These are phyloP conservation scores for Dusona sp. DNA, from an alignment of 2,888 invertebrate genomes.

Conservation along the genomic window DNA sequence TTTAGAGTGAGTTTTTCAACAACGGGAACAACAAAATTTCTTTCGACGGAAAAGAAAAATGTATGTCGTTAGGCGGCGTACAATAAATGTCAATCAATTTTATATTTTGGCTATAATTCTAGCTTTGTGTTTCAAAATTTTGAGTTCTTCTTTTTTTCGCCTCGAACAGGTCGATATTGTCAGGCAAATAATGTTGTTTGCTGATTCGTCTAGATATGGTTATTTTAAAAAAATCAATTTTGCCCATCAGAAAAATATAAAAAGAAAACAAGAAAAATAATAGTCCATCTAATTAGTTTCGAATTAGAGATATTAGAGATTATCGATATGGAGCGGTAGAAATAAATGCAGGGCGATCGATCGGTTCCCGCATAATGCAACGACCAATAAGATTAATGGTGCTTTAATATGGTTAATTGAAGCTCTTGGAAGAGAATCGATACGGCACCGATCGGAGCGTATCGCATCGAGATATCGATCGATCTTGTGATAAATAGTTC, in stretches of 20 bases:
- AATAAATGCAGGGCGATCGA: conserved; percentile 36
- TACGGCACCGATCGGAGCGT: conserved; percentile 77
- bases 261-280: neutral
- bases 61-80: no score
- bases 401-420: conserved; percentile 84
- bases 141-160: no score
- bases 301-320: neutral
- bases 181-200: no score
- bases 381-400: conserved; percentile 81
- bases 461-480: conserved; percentile 84
- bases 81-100: no score
- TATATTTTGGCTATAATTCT: no score
- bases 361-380: conserved; percentile 1
- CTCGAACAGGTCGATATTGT: no score
- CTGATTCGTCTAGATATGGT: no score
- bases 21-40: no score
- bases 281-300: neutral
- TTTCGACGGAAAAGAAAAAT: no score
- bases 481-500: conserved; percentile 84
- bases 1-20: no score
- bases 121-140: no score
- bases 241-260: neutral
- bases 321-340: conserved; percentile 20
- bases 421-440: conserved; percentile 84
- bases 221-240: no score